These are phyloP conservation scores for Syrphus vitripennis DNA, from an alignment of 2,888 invertebrate genomes.

Conservation along the genomic window DNA sequence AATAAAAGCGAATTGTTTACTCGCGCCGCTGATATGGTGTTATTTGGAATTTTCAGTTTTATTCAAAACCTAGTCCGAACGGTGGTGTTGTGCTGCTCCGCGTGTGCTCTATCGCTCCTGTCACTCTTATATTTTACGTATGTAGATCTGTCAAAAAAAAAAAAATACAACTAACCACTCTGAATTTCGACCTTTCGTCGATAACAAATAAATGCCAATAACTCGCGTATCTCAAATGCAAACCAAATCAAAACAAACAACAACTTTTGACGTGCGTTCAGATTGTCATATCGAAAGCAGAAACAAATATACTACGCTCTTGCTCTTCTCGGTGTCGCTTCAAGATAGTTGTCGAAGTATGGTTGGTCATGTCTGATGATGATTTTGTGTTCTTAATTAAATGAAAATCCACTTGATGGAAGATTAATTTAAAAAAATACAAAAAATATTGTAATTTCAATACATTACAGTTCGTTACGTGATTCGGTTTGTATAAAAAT, in stretches of 20 bases:
- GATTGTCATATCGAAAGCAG: conserved; percentile 26
- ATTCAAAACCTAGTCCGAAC: conserved; percentile 44
- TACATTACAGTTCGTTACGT: neutral
- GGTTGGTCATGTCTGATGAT: neutral
- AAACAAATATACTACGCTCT: conserved; percentile 15
- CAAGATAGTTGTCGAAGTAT: neutral
- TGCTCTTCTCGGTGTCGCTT: neutral
- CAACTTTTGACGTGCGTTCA: neutral
- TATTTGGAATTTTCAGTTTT: conserved; percentile 62
- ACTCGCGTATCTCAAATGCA: neutral
- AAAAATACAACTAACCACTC: neutral
- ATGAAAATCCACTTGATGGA: neutral
- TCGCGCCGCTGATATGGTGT: conserved; percentile 27
- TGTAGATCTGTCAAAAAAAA: neutral
- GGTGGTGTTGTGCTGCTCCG: conserved; percentile 25
- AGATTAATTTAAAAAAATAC: neutral
- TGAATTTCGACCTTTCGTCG: conserved; percentile 28
- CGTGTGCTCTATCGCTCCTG: conserved; percentile 24
- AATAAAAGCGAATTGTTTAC: conserved; percentile 29
- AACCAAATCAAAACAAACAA: conserved; percentile 35
- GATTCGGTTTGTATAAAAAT: neutral
- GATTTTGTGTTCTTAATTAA: conserved; percentile 49
- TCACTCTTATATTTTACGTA: neutral
- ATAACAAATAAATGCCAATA: conserved; percentile 2
- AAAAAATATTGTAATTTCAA: conserved; percentile 7